Conservation (phyloP, 2,113 vertebrate genomes). For the Pollimyrus isidori region DNA sequence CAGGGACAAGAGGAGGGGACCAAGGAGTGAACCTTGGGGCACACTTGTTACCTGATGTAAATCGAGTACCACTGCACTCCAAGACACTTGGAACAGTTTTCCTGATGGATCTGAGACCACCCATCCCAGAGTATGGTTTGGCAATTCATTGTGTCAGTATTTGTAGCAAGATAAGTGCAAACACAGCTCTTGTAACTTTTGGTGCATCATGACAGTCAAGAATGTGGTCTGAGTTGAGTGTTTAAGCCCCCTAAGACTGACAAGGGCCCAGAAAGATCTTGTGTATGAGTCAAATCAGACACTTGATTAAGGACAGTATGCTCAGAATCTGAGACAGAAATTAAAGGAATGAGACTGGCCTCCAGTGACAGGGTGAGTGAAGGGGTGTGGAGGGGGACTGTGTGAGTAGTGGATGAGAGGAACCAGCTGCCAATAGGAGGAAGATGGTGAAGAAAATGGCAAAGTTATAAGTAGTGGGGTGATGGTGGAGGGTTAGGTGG, state of each 20-base stretch:
- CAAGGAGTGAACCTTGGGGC: not conserved
- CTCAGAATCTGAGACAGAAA: not conserved
- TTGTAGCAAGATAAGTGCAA: too few relatives aligned
- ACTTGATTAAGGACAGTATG: not conserved
- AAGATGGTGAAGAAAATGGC: not conserved
- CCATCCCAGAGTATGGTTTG: not conserved
- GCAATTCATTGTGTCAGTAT: not conserved
- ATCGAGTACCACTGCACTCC: not conserved
- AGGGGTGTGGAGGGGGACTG: not conserved
- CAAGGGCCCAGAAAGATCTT: not conserved
- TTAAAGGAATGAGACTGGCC: not conserved
- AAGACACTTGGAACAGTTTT: not conserved
- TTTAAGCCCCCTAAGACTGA: not conserved
- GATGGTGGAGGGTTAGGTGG: not conserved
- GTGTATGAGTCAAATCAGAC: not conserved
- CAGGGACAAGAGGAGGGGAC: not conserved
- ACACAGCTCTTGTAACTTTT: not conserved
- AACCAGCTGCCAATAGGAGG: not conserved
- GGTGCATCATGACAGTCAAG: not conserved
- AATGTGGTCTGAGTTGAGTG: not conserved
- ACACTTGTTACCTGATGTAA: not conserved
- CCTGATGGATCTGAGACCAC: not conserved
- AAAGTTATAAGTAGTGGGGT: not conserved
- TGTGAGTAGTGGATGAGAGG: not conserved
- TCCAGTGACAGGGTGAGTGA: not conserved